Conservation (phyloP, 2,113 vertebrate species). For the Bufo gargarizans region DNA sequence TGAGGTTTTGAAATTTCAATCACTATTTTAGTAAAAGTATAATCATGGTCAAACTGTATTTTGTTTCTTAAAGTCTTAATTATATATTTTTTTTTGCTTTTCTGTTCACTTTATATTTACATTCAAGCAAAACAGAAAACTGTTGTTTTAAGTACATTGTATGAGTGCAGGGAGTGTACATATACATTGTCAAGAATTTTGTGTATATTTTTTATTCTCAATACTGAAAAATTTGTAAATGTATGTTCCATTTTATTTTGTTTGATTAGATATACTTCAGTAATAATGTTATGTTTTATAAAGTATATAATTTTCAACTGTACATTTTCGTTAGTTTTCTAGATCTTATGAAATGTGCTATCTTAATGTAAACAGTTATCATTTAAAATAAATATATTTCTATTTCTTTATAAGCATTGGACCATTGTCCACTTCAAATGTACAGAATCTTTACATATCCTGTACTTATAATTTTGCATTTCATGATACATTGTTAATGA, state of each 20-base stretch:
- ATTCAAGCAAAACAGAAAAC: neutral
- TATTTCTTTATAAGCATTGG: neutral
- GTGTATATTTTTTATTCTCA: conserved; percentile 45
- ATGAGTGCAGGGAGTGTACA: conserved; percentile 48
- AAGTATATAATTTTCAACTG: neutral
- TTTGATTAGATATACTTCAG: neutral
- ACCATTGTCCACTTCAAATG: neutral
- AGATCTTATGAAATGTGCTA: neutral
- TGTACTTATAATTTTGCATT: neutral
- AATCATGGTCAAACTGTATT: neutral
- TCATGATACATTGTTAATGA: neutral
- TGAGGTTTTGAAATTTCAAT: neutral
- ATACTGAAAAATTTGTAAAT: conserved; percentile 6
- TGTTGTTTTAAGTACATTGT: conserved; percentile 22
- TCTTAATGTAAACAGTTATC: neutral
- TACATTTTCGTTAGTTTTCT: neutral
- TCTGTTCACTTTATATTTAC: conserved; percentile 1
- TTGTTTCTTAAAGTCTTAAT: conserved; percentile 26
- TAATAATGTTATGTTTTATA: neutral
- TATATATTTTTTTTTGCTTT: neutral
- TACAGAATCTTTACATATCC: neutral
- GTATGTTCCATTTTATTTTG: neutral
- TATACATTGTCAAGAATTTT: conserved; percentile 29
- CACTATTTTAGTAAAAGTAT: neutral
- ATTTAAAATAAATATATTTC: neutral